phyloP scores from a whole-genome alignment of 1,140 invertebrate species.

The Oreohelix idahoensis region DNA sequence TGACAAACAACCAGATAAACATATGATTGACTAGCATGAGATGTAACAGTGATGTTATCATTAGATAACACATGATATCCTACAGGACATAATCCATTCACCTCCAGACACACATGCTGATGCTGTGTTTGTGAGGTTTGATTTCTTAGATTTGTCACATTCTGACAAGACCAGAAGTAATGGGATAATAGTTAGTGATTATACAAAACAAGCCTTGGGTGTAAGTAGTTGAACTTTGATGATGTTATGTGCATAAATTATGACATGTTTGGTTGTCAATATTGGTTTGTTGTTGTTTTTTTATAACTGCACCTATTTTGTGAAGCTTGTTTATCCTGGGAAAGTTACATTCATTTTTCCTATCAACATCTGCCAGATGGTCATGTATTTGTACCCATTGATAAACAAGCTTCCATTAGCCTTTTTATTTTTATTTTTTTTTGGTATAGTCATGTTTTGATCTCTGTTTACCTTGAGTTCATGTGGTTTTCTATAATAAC shows the following conservation, averaged over 20 bases:
- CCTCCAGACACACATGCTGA: too few relatives aligned
- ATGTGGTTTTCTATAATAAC: background rate
- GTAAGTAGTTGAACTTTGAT: background rate
- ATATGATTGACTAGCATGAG: too few relatives aligned
- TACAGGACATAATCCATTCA: too few relatives aligned
- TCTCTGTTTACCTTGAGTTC: background rate
- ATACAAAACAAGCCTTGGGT: slow-evolving; percentile 12
- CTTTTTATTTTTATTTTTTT: too few relatives aligned
- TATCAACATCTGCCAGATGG: too few relatives aligned
- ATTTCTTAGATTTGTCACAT: background rate
- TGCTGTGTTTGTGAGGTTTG: too few relatives aligned
- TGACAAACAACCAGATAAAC: too few relatives aligned
- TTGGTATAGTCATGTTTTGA: background rate
- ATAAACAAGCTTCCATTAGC: background rate
- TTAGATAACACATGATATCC: too few relatives aligned
- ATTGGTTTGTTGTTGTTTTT: background rate
- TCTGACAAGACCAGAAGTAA: background rate
- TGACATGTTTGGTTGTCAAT: background rate
- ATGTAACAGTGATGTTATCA: too few relatives aligned
- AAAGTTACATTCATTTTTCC: background rate
- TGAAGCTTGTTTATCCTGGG: slow-evolving; percentile 13
- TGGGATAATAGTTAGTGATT: background rate
- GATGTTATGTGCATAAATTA: background rate
- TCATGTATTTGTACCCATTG: background rate
- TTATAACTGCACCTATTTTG: background rate